phyloP scores from a whole-genome alignment of 2,797 vertebrate genomes.

The Mus spretus region DNA sequence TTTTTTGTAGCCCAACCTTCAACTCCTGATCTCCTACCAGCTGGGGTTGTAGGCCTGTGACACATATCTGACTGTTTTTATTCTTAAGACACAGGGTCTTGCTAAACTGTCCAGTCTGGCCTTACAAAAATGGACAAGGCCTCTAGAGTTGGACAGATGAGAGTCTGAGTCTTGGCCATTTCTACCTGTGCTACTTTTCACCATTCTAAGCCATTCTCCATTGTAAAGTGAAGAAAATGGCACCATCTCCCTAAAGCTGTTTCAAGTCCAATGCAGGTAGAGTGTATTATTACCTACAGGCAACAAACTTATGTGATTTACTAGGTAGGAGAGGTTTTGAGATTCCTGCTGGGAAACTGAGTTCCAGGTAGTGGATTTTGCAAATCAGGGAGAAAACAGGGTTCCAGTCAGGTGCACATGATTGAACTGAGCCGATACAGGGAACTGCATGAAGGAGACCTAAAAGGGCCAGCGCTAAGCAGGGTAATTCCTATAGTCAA shows the following conservation, averaged over 20 bases:
- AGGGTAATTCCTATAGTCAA: not conserved
- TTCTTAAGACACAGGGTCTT: not conserved
- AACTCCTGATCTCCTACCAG: not conserved
- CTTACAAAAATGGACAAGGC: not conserved
- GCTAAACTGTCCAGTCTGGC: not conserved
- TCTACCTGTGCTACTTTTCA: not conserved
- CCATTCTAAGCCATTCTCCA: constrained; percentile 18
- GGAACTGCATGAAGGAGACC: not conserved
- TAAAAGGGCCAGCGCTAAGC: not conserved
- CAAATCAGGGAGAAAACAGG: not conserved
- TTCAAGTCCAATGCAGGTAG: not conserved
- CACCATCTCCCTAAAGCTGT: not conserved
- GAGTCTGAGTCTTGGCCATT: not conserved
- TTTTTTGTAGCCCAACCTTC: not conserved
- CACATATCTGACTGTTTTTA: not conserved
- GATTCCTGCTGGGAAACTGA: not conserved
- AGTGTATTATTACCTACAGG: not conserved
- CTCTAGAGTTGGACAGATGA: not conserved
- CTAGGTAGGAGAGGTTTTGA: not conserved
- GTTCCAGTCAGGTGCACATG: not conserved
- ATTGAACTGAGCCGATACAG: not conserved
- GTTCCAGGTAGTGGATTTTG: not conserved
- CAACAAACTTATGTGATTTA: not conserved
- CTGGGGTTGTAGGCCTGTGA: not conserved
- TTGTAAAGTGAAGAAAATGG: constrained; percentile 21